Percentiles rank a stretch among this genome's conserved stretches.
Evolutionary conservation across 2,797 vertebrate genomes (phyloP).

Genomic region (Paratrypauchen microcephalus): DNA sequence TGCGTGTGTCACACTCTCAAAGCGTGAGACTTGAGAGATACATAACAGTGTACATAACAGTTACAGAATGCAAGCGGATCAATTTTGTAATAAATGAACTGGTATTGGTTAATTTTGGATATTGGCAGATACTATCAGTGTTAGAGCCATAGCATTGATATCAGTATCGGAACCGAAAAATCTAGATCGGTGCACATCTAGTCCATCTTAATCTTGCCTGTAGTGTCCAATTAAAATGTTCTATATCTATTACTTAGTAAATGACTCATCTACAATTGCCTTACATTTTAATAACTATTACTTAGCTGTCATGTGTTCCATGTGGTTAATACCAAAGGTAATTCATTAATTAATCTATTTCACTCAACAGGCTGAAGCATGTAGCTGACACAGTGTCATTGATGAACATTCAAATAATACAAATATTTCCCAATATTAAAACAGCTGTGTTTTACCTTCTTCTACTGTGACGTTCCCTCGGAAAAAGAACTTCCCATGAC

Average conservation of each 20-base stretch:
- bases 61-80: too few relatives aligned
- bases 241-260: too few relatives aligned
- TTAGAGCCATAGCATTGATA: too few relatives aligned
- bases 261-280: too few relatives aligned
- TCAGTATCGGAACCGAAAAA: too few relatives aligned
- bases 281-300: background rate
- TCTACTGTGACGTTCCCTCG: conserved; percentile 94
- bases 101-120: too few relatives aligned
- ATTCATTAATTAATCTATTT: background rate
- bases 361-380: background rate
- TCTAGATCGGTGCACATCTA: background rate
- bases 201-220: background rate
- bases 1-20: too few relatives aligned
- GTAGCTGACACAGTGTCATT: too few relatives aligned
- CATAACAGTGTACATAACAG: too few relatives aligned
- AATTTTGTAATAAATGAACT: too few relatives aligned
- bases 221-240: background rate
- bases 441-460: conserved; percentile 82
- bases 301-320: background rate
- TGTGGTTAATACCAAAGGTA: background rate
- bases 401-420: background rate
- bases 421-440: background rate
- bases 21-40: too few relatives aligned
- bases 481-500: conserved; percentile 96
- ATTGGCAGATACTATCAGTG: too few relatives aligned